A percentile compares a stretch with the other conserved stretches of the same genome.
phyloP scores from a whole-genome alignment of 2,113 vertebrate genomes.

The Aldabrachelys gigantea region DNA sequence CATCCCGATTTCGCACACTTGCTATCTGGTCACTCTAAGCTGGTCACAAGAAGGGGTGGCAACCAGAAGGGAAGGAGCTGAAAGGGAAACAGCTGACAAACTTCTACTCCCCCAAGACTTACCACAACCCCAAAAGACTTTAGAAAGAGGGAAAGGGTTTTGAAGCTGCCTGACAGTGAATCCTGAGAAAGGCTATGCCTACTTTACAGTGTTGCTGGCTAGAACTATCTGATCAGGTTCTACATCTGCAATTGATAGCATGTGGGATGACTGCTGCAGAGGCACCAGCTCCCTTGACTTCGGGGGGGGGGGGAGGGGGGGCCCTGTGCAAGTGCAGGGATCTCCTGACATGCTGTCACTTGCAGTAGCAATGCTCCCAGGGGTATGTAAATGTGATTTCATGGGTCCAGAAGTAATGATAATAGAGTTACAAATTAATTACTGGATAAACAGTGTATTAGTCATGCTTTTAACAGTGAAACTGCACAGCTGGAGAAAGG shows the following conservation, averaged over 20 bases:
- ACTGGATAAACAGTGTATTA: rapidly evolving
- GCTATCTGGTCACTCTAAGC: no score
- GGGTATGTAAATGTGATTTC: rapidly evolving
- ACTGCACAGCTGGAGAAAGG: not conserved
- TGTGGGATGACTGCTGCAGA: not conserved
- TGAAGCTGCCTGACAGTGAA: no score
- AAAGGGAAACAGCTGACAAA: no score
- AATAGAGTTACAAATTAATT: rapidly evolving
- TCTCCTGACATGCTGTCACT: not conserved
- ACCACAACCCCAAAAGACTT: no score
- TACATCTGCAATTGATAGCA: not conserved
- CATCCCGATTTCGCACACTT: no score
- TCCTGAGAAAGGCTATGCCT: not conserved
- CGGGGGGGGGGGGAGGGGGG: no score
- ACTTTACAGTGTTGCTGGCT: not conserved
- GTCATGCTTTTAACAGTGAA: not conserved
- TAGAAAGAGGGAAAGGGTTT: no score
- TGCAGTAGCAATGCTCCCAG: not conserved
- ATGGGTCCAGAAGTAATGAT: not conserved
- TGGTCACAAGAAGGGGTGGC: no score
- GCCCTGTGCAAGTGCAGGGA: not conserved
- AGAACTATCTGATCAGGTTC: not conserved
- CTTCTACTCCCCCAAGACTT: no score
- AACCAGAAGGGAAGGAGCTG: no score
- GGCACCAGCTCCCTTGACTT: not conserved